These are phyloP conservation scores for Pocota personata DNA, from an alignment of 2,888 invertebrate genomes.

Conservation along the genomic window DNA sequence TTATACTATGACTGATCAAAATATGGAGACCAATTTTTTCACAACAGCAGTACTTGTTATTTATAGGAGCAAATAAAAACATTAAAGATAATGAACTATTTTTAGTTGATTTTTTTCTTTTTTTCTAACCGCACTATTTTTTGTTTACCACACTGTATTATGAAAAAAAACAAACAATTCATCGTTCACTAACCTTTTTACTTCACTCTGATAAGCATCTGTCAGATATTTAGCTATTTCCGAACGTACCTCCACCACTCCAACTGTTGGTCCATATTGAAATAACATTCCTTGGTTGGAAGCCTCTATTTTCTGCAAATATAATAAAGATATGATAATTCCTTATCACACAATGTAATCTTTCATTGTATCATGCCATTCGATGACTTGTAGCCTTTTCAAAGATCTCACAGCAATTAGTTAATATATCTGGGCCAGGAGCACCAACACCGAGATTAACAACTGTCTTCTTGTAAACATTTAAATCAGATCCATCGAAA, in stretches of 20 bases:
- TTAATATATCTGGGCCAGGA: slow-evolving; percentile 84
- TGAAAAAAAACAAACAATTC: background rate
- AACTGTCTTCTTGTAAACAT: slow-evolving; percentile 83
- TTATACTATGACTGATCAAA: no score
- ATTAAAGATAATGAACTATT: no score
- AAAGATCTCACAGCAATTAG: slow-evolving; percentile 83
- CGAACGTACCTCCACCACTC: slow-evolving; percentile 83
- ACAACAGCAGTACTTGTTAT: no score
- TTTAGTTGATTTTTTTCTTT: no score
- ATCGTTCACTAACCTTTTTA: slow-evolving; percentile 80
- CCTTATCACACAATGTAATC: background rate
- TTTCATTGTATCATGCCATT: slow-evolving; percentile 81
- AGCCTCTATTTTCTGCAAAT: slow-evolving; percentile 77
- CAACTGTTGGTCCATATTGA: slow-evolving; percentile 84
- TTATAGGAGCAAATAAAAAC: no score
- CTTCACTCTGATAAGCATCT: slow-evolving; percentile 82
- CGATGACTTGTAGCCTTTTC: slow-evolving; percentile 83
- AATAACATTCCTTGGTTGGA: slow-evolving; percentile 81
- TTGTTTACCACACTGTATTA: background rate
- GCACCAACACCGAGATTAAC: slow-evolving; percentile 84
- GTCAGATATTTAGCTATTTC: slow-evolving; percentile 83
- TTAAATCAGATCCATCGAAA: slow-evolving; percentile 83
- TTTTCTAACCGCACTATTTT: no score
- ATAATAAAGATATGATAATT: background rate
- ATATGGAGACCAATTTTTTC: no score